phyloP scores from a whole-genome alignment of 2,888 invertebrate species.

The Himalopsyche tibetana region DNA sequence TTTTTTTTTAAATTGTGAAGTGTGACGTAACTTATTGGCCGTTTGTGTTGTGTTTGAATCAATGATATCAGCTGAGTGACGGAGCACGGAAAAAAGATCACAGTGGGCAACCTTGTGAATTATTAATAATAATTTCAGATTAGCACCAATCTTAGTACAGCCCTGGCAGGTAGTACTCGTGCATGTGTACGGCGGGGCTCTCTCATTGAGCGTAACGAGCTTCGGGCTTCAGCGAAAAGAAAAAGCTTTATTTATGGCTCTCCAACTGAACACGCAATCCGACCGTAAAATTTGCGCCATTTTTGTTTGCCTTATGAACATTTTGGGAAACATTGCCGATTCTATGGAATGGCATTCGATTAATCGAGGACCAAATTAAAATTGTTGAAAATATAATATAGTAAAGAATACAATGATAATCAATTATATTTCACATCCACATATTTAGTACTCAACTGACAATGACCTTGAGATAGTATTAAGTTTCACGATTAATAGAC shows the following conservation, averaged over 20 bases:
- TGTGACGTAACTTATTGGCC: too few species aligned
- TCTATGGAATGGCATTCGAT: not conserved
- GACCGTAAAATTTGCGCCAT: conserved; percentile 25
- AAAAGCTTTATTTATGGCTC: conserved; percentile 29
- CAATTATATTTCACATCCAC: too few species aligned
- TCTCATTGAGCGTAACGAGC: conserved; percentile 30
- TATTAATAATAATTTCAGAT: not conserved
- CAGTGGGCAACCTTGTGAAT: too few species aligned
- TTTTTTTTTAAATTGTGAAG: too few species aligned
- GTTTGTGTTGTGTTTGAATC: too few species aligned
- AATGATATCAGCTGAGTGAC: too few species aligned
- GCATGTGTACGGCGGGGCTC: conserved; percentile 15
- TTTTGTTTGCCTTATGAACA: conserved; percentile 16
- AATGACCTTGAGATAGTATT: too few species aligned
- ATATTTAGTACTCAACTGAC: too few species aligned
- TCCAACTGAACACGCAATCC: conserved; percentile 34
- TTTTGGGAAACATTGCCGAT: conserved; percentile 16
- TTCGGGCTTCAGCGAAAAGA: conserved; percentile 30
- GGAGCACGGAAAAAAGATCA: too few species aligned
- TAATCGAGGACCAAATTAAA: not conserved
- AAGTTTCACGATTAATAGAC: too few species aligned
- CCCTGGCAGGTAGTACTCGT: not conserved
- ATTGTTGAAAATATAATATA: not conserved
- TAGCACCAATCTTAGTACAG: not conserved
- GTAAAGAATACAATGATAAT: too few species aligned